phyloP scores from a whole-genome alignment of 2,797 vertebrate genomes.

The Chaenodraco wilsoni region DNA sequence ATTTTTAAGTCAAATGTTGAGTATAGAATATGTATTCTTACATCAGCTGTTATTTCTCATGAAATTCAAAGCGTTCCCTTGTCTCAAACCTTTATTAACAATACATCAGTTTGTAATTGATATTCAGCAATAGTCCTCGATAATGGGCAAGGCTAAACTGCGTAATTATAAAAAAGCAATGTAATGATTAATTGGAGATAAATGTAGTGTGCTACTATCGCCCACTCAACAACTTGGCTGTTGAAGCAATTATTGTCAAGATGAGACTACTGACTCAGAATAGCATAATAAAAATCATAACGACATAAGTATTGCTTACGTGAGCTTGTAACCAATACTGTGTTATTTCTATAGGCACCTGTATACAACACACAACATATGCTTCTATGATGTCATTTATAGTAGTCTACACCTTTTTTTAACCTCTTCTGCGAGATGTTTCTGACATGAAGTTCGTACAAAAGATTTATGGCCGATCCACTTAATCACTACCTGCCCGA shows the following conservation, averaged over 20 bases:
- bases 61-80: not conserved
- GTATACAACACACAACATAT: constrained; percentile 23
- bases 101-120: not conserved
- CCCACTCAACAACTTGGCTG: not conserved
- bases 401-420: constrained; percentile 40
- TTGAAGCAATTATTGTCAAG: not conserved
- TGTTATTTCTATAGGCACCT: constrained; percentile 16
- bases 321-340: not conserved
- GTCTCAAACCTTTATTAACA: not conserved
- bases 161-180: not conserved
- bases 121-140: not conserved
- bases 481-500: constrained; percentile 82
- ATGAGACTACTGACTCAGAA: not conserved
- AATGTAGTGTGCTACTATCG: not conserved
- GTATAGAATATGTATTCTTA: not conserved
- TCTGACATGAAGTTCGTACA: constrained; percentile 45
- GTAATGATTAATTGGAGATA: not conserved
- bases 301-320: not conserved
- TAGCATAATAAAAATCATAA: not conserved
- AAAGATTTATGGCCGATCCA: constrained; percentile 74
- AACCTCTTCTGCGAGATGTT: constrained; percentile 59
- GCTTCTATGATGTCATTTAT: constrained; percentile 55
- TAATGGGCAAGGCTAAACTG: not conserved
- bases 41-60: not conserved
- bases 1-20: not conserved